These are phyloP conservation scores for Conomelus anceps DNA, from an alignment of 2,888 invertebrate genomes.

Conservation along the genomic window DNA sequence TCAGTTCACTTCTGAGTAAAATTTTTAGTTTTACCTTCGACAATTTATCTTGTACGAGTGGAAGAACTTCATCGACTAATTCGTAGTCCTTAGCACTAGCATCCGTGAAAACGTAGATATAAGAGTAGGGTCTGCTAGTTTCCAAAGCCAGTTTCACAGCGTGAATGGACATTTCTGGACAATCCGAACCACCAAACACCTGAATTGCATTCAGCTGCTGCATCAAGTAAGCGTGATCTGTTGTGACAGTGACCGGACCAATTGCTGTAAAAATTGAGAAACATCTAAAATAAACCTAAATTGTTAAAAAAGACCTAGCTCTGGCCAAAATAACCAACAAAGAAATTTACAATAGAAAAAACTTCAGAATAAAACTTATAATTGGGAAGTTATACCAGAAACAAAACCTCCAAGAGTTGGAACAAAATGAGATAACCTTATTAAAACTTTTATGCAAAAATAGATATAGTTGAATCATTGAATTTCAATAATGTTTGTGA, in stretches of 20 bases:
- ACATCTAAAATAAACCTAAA: no score
- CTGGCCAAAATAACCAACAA: no score
- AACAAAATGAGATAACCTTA: no score
- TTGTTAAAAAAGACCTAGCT: no score
- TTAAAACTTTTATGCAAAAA: no score
- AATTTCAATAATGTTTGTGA: no score
- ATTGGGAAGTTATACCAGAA: no score
- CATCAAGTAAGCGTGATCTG: constrained; percentile 54
- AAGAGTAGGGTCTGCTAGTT: constrained; percentile 57
- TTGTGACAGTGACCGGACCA: constrained; percentile 57
- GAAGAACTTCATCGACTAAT: constrained; percentile 54
- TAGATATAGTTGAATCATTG: no score
- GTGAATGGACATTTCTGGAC: constrained; percentile 62
- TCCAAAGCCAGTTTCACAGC: constrained; percentile 61
- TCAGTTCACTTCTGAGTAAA: not conserved
- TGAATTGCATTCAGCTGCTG: constrained; percentile 49
- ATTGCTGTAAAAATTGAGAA: constrained; percentile 44
- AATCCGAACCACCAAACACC: constrained; percentile 65
- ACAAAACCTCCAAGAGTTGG: no score
- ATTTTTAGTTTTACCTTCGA: constrained; percentile 51
- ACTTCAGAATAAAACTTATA: no score
- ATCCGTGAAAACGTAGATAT: constrained; percentile 70
- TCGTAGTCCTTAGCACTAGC: constrained; percentile 62
- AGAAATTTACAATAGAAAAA: no score
- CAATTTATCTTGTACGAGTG: constrained; percentile 63